These are phyloP conservation scores for Scolopax bukidnonensis DNA, from an alignment of 2,797 vertebrate genomes.

Conservation along the genomic window DNA sequence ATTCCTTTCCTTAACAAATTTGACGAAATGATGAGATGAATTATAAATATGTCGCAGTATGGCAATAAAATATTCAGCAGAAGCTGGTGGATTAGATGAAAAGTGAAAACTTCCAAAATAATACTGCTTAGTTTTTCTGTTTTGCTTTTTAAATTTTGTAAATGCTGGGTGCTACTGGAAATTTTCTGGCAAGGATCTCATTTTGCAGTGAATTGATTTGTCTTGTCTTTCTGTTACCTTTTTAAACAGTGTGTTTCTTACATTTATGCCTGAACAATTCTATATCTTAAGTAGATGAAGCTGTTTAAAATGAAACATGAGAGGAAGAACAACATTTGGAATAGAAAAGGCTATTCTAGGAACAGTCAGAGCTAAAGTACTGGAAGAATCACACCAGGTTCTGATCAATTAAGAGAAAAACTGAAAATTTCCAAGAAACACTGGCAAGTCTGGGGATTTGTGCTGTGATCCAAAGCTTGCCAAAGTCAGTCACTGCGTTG, in stretches of 20 bases:
- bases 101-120: constrained; percentile 47
- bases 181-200: constrained; percentile 13
- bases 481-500: accelerated
- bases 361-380: background rate
- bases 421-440: background rate
- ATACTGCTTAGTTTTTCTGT: background rate
- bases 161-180: background rate
- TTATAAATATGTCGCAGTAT: constrained; percentile 33
- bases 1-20: constrained; percentile 2
- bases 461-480: background rate
- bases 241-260: background rate
- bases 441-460: background rate
- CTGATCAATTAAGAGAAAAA: constrained; percentile 3
- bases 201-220: constrained; percentile 15
- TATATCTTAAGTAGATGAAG: constrained; percentile 4
- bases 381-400: background rate
- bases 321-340: background rate
- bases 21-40: constrained; percentile 41
- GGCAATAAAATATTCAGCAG: constrained; percentile 55
- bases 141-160: constrained; percentile 28
- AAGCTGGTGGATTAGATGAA: constrained; percentile 25
- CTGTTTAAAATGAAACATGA: constrained; percentile 17
- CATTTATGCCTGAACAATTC: constrained; percentile 27
- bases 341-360: constrained; percentile 7
- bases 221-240: constrained; percentile 21